Base-by-base conservation (phyloP, 2,113 vertebrate species). In the Galeopterus variegatus region DNA sequence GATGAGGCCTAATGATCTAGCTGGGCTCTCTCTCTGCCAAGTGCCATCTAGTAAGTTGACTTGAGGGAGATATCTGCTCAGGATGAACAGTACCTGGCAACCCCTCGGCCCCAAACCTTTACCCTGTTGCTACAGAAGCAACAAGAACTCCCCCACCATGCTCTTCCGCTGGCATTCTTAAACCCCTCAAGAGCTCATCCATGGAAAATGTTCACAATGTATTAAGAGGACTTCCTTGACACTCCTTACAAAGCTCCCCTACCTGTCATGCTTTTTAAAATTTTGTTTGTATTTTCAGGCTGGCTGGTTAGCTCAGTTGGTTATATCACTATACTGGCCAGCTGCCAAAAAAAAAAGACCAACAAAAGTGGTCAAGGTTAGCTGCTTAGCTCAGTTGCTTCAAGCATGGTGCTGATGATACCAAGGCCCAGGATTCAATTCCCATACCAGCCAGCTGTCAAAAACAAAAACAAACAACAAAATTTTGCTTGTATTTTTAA, bases 51-150 rank as follows among this genome's bases (percentile, higher is more conserved):
- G 60, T n/a, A 76, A 90, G 50, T 15, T 72, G 33, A 50, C 82
- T 33, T 67, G n/a, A 23, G 14, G 79, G 48, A 56, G 28, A 36
- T 23, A 17, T 23, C n/a, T 81, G 48, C 52, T 73, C 18, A 33
- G n/a, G 26, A 76, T 7, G 5, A 65, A 50, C 8, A 28, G 92
- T 21, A 15, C n/a, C 36, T 12, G 54, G 31, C 36, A 77, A 48
- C 7, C n/a, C 62, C 69, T 24, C 24, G 58, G 28, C 17, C 82
- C 72, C 45, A 72, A 94, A 87, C 33, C 65, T 13, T 86, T 56
- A 6, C 90, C 50, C 13, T 67, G 58, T 41, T n/a, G 69, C 52
- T 18, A 65, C 15, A 88, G 52, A 93, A 92, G 69, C 33, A 95
- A 26, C 21, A 7, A 45, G 33, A 79, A 45, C 7, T 33, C 3